A percentile compares a stretch with the other conserved stretches of the same genome.
Evolutionary conservation across 2,113 vertebrate species (phyloP).

Genomic region (Alaudala cheleensis): DNA sequence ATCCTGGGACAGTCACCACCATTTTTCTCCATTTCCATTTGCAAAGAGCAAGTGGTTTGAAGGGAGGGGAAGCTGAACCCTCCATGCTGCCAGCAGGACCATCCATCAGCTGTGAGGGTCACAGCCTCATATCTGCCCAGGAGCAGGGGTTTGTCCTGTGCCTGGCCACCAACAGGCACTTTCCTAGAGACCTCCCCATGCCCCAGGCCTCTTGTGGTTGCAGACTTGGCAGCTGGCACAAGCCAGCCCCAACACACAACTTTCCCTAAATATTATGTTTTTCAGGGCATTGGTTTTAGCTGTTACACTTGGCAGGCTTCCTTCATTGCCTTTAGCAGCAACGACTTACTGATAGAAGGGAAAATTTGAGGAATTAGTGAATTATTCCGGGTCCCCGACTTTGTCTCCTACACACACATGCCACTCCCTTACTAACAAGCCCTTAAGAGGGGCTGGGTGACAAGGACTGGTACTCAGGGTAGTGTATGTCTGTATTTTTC

Average conservation of each 20-base stretch:
- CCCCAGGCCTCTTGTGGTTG: not conserved
- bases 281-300: conserved; percentile 34
- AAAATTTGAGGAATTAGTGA: not conserved
- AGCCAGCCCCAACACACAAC: not conserved
- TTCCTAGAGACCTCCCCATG: not conserved
- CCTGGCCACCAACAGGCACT: not conserved
- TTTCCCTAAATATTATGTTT: conserved; percentile 34
- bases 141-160: not conserved
- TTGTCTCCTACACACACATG: not conserved
- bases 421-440: not conserved
- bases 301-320: conserved; percentile 36
- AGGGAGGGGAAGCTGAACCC: not conserved
- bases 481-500: not conserved
- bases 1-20: no score
- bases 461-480: not conserved
- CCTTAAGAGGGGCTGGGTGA: not conserved
- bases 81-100: not conserved
- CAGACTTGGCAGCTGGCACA: not conserved
- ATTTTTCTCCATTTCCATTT: not conserved
- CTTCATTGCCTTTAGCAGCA: not conserved
- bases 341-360: not conserved
- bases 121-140: not conserved
- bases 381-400: not conserved
- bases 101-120: not conserved
- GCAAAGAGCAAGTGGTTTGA: not conserved